Base-by-base conservation (phyloP, 2,888 invertebrate species). In the Eutolmus rufibarbis region DNA sequence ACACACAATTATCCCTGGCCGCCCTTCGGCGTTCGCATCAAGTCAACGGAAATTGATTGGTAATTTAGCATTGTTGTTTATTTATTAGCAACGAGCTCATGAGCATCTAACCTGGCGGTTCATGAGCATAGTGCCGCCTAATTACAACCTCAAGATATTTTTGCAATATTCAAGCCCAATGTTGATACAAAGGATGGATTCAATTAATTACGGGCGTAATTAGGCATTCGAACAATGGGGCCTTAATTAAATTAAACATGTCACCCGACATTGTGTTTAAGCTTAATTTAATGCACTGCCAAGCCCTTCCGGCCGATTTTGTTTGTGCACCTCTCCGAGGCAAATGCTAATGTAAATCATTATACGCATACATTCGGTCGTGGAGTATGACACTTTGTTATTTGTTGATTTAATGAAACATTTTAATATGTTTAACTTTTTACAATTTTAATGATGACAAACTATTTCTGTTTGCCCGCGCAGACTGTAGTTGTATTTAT, bases 141-240 rank as follows among this genome's bases (percentile, higher is more conserved):
- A 82, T 82, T 82, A 66, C 82, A 51, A 66, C 82, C 82, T 66
- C 57, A 66, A 82, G 82, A 82, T 82, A 66, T 82, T 82, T 82
- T 82, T 82, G 57, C 82, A 82, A 82, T 82, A 82, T 82, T 82
- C 82, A 82, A 57, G 37, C 46, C 43, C n/a, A 14, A 37, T 82
- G 57, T 82, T 66, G 37, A 37, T 66, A 82, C 82, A 82, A 82
- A 51, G 82, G 82, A 82, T 82, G 57, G 34, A 82, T 82, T 82
- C 82, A 82, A 82, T 82, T 82, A 82, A 82, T 82, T 82, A 82
- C 82, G 31, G 8, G 19, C 56, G 82, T 66, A 82, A 82, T 82
- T 82, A 82, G 82, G 82, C 66, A 82, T 57, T 66, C 66, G 82
- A 82, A 82, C 82, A 82, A 82, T 78, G 43, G 31, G 34, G 82